Conservation (phyloP, 2,888 invertebrate species). For the Adineta ricciae region DNA sequence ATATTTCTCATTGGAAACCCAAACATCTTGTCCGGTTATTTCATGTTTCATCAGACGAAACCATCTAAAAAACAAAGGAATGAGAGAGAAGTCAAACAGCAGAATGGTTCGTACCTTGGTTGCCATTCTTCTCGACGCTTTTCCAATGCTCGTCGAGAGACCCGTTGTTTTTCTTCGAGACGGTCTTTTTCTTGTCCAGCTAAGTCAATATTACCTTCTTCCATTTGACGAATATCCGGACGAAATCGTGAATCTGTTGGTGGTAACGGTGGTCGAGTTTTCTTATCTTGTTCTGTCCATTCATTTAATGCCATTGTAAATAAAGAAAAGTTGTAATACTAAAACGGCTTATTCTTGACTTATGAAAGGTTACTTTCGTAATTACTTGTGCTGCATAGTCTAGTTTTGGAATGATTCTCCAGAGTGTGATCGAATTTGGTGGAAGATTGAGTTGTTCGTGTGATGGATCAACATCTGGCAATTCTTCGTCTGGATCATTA, state of each 20-base stretch:
- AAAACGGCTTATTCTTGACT: conserved; percentile 38
- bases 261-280: conserved; percentile 37
- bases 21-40: conserved; percentile 25
- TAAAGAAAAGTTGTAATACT: conserved; percentile 44
- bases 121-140: conserved; percentile 26
- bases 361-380: too few species aligned
- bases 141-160: background rate
- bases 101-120: background rate
- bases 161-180: conserved; percentile 15
- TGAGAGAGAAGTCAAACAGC: background rate
- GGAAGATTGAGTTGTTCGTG: conserved; percentile 44
- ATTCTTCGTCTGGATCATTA: conserved; percentile 35
- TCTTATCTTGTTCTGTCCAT: background rate
- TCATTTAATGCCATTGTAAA: background rate
- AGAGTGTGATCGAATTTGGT: conserved; percentile 66
- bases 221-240: background rate
- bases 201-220: background rate
- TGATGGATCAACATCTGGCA: conserved; percentile 37
- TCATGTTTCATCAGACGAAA: conserved; percentile 26
- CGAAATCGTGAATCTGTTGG: conserved; percentile 9
- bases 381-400: conserved; percentile 66
- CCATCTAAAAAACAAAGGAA: background rate
- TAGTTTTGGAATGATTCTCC: conserved; percentile 72
- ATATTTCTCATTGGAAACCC: conserved; percentile 29
- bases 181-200: background rate